Percentiles rank a stretch among this genome's conserved stretches.
These are phyloP conservation scores for Procambarus clarkii DNA, from an alignment of 1,140 invertebrate species.

Conservation along the genomic window DNA sequence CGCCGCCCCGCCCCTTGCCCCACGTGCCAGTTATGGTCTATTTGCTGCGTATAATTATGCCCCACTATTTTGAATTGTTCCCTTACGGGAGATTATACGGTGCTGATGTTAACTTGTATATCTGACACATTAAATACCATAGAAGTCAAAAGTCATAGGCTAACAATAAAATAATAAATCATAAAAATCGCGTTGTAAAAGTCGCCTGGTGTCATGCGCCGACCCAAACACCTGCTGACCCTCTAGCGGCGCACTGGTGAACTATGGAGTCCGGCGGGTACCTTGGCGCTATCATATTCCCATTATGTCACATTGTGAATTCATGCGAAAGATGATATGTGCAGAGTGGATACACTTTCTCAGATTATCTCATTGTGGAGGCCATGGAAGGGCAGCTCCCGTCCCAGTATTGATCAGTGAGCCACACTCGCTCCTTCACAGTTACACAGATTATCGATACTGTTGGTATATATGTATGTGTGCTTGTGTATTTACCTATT, in stretches of 20 bases:
- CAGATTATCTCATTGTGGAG: constrained; percentile 34
- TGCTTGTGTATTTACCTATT: too few species aligned
- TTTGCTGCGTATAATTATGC: too few species aligned
- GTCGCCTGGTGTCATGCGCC: background rate
- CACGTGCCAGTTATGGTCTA: background rate
- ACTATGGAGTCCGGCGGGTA: background rate
- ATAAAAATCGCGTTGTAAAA: background rate
- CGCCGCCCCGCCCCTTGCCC: background rate
- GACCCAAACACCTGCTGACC: background rate
- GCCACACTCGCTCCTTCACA: background rate
- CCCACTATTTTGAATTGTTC: too few species aligned
- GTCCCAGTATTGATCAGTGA: constrained; percentile 13
- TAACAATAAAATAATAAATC: too few species aligned
- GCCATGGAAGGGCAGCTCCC: background rate
- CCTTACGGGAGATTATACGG: too few species aligned
- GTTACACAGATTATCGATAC: background rate
- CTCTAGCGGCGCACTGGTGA: constrained; percentile 2
- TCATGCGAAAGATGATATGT: constrained; percentile 52
- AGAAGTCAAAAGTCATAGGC: too few species aligned
- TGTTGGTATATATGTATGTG: too few species aligned
- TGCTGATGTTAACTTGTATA: too few species aligned
- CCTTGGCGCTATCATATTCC: constrained; percentile 42
- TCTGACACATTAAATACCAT: too few species aligned
- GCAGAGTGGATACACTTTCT: background rate
- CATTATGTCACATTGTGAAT: constrained; percentile 55